phyloP scores from a whole-genome alignment of 2,888 invertebrate species.

The Tipula vernalis region DNA sequence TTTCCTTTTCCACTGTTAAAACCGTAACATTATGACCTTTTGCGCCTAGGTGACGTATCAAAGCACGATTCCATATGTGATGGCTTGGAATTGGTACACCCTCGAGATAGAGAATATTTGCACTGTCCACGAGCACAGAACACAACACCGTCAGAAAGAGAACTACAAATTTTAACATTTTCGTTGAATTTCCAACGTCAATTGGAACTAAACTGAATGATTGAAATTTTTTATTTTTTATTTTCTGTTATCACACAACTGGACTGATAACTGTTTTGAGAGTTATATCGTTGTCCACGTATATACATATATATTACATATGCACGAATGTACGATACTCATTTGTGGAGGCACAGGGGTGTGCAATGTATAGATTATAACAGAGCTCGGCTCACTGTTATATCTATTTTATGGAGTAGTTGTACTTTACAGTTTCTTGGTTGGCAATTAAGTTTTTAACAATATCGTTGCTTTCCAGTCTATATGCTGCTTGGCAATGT shows the following conservation, averaged over 20 bases:
- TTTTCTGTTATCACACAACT: not conserved
- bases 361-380: too few species aligned
- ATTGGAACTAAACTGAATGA: not conserved
- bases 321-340: too few species aligned
- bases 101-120: conserved; percentile 15
- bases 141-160: not conserved
- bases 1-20: conserved; percentile 14
- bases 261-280: not conserved
- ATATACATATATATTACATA: not conserved
- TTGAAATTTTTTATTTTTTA: not conserved
- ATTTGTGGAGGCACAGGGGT: too few species aligned
- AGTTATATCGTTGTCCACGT: not conserved
- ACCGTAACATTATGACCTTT: conserved; percentile 15
- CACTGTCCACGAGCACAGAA: not conserved
- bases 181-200: not conserved
- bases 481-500: too few species aligned
- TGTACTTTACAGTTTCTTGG: too few species aligned
- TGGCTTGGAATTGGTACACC: conserved; percentile 14
- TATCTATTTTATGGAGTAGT: too few species aligned
- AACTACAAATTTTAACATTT: not conserved
- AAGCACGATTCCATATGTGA: conserved; percentile 14
- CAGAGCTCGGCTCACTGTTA: too few species aligned
- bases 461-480: too few species aligned
- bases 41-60: conserved; percentile 12
- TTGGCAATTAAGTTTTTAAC: too few species aligned